Conservation (phyloP, 2,797 vertebrate genomes). For the Sebastiscus albofasciatus region DNA sequence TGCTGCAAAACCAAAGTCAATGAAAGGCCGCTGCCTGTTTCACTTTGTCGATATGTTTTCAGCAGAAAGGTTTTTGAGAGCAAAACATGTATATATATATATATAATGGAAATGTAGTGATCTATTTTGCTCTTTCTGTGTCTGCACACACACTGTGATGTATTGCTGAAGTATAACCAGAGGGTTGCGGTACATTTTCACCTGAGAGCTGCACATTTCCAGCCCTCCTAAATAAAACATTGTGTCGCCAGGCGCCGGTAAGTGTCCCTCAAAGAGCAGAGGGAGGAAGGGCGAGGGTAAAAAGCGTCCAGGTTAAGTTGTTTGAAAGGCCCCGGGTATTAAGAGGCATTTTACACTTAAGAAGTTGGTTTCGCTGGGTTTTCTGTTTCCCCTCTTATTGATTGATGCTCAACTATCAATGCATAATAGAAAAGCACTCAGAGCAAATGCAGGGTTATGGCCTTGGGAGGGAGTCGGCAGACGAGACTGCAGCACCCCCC, state of each 20-base stretch:
- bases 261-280: constrained; percentile 80
- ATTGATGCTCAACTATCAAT: constrained; percentile 92
- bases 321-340: constrained; percentile 89
- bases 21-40: constrained; percentile 23
- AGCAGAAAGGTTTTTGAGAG: constrained; percentile 4
- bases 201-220: constrained; percentile 79
- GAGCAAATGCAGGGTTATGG: constrained; percentile 91
- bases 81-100: constrained; percentile 13
- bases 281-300: constrained; percentile 77
- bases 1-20: constrained; percentile 33
- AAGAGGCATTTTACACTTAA: constrained; percentile 92
- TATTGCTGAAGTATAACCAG: constrained; percentile 52
- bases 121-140: constrained; percentile 27
- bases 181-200: constrained; percentile 67
- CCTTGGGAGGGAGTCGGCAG: constrained; percentile 87
- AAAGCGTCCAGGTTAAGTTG: constrained; percentile 89
- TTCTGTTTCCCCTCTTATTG: constrained; percentile 89
- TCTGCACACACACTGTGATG: constrained; percentile 39
- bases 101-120: constrained; percentile 35
- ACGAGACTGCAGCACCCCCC: constrained; percentile 81
- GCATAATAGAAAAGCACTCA: constrained; percentile 93
- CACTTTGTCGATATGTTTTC: neutral
- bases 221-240: constrained; percentile 82
- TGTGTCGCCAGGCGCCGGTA: constrained; percentile 78
- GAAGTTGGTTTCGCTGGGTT: constrained; percentile 90